phyloP scores from a whole-genome alignment of 2,113 vertebrate species.

The Athene cunicularia region DNA sequence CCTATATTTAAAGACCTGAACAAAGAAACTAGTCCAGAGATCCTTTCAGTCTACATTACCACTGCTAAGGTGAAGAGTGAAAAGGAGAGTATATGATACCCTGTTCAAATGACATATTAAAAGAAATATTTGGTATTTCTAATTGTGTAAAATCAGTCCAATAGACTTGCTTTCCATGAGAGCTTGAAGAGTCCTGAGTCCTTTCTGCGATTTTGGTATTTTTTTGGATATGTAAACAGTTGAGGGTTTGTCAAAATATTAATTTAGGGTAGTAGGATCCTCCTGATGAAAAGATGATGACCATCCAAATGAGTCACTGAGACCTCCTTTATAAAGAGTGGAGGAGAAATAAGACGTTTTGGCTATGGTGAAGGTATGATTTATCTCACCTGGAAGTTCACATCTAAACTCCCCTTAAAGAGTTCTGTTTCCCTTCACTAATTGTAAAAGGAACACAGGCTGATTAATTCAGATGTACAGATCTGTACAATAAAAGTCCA shows the following conservation, averaged over 20 bases:
- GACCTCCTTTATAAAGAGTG: neutral
- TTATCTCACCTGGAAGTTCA: neutral
- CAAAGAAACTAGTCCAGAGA: neutral
- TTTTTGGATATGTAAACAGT: neutral
- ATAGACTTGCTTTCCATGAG: neutral
- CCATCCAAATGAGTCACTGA: neutral
- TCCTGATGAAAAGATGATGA: neutral
- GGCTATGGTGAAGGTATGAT: neutral
- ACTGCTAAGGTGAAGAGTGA: neutral
- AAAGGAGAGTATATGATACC: neutral
- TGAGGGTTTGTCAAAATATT: neutral
- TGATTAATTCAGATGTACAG: neutral
- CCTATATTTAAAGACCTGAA: neutral
- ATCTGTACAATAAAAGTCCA: neutral
- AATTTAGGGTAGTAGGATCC: neutral
- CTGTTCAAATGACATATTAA: neutral
- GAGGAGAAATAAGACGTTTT: neutral
- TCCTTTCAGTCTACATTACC: neutral
- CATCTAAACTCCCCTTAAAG: neutral
- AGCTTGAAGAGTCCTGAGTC: neutral
- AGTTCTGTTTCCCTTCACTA: neutral
- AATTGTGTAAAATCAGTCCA: neutral
- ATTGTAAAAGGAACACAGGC: neutral
- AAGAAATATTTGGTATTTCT: neutral
- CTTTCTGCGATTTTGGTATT: neutral